Base-by-base conservation (phyloP, 2,888 invertebrate species). In the Drosophila peninsularis region DNA sequence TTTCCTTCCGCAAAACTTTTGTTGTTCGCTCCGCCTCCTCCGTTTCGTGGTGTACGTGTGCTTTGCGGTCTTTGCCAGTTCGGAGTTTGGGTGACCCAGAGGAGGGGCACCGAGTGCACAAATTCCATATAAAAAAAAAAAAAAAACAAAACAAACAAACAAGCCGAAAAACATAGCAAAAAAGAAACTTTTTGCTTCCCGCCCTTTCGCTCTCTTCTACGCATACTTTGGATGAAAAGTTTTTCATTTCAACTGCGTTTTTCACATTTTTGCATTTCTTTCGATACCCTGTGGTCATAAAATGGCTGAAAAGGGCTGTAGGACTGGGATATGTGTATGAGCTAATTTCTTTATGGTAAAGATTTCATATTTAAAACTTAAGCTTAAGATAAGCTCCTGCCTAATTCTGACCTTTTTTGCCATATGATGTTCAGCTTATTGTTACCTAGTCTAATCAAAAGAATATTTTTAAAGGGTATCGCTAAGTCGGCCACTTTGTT, bases 211-310 rank as follows among this genome's bases (percentile, higher is more conserved):
- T 63, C 37, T 63, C 37, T 77, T 72, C 27, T 67, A 72, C 73
- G 78, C 78, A 72, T 63, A 67, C 60, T 72, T 77, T 55, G 53
- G 49, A 24, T 41, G 54, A 47, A 70, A 70, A 73, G 47, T 80
- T 80, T 69, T 73, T 65, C 60, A 80, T 80, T 76, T 67, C 53
- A 56, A 65, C 58, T 66, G 62, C 60, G 55, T 70, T 80, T 77
- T 73, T 67, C 62, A 54, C 71, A 65, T 63, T 72, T 75, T 75
- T 50, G 32, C 54, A 39, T 57, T 62, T 63, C 17, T 36, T 14
- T 44, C 5, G n/a, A 24, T 64, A 65, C 57, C 36, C 49, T 53
- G 58, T 58, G 37, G 17, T 10, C 13, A 19, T 19, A 45, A 56
- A 56, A 36, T 24, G 13, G 1, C 42, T 36, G 17, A 45, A 34